Base-by-base conservation (phyloP, 2,113 vertebrate genomes). In the Pongo abelii region DNA sequence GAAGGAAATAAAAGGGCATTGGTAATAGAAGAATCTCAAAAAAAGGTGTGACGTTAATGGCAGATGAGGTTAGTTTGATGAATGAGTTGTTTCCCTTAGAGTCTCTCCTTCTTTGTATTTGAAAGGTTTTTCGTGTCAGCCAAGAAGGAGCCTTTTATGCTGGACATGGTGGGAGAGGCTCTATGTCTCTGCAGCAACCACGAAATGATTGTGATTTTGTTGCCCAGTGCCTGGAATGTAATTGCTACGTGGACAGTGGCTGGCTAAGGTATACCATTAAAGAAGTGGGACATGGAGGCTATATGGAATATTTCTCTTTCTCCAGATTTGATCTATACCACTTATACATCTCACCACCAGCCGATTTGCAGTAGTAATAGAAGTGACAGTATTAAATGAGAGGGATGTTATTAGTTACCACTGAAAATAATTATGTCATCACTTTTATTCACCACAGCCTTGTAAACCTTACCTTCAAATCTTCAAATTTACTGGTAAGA, bases 401-500 rank as follows among this genome's bases (percentile, higher is more conserved):
- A 84, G 13, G 12, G 43, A 88, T 90, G 80, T 95, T 94, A 67
- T 92, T 79, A 91, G 88, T 80, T 85, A 84, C 38, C 30, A 50
- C 10, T 81, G 43, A 77, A 94, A 93, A 95, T 35, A 92, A 84
- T 79, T 83, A 17, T 90, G 64, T 69, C 32, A 48, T 89, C 4
- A 85, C 1, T 95, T 85, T 38, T 50, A 69, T 67, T 96, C 40
- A 67, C 23, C 22, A 35, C 55, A 50, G 30, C 32, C 38, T 91
- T 85, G 3, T 57, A 81, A 86, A 78, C 16, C 25, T 86, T 64
- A 64, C 25, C 27, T 94, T 91, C 40, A 88, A 35, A 38, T 75
- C 89, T 96, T 78, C 91, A 2, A 38, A 5, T 35, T 74, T 55
- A 69, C 18, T 72, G 38, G 18, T 72, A 12, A 91, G 40, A 89